Evolutionary conservation across 2,797 vertebrate species (phyloP), one percentile per base, ranked within the genome.

Genomic region (Galaxias olidus): DNA sequence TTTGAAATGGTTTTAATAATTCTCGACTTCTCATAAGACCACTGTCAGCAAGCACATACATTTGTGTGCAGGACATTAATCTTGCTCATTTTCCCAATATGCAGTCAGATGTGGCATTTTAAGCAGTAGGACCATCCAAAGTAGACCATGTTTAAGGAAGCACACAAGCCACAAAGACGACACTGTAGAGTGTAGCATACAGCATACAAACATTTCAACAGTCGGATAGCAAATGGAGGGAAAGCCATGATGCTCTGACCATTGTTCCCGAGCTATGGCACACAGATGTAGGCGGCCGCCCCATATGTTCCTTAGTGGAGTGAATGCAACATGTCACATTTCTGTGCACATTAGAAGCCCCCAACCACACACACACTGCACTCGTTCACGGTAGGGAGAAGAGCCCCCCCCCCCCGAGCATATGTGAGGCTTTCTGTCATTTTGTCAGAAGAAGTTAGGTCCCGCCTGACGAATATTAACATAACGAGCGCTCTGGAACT

Each of bases 321-420:
- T 56, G 71, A 65, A 85, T 86, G 72, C 73, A 72, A 77, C 75
- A 75, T 85, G 86, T 86, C 87, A 87, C 77, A 73, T 86, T 80
- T 68, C 68, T 66, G 73, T 63, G 50, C 73, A 58, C 67, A 74
- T 74, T 78, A 68, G 71, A 58, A 20, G 69, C 69, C 68, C 61
- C 71, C 76, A 72, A 75, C 76, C 57, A 54, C 57, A n/a, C 40
- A 54, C 76, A 74, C 72, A 73, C 74, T 78, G 57, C 66, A 48
- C 48, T 80, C 69, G 60, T 76, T 82, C 70, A 78, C 73, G 75
- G 77, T 79, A 79, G 59, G 75, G 71, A 56, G 63, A 71, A 63
- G 63, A 69, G 43, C 9, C 9, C 42, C 42, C 18, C 55, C 42
- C 14, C 40, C 66, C 78, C 56, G 51, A 82, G 75, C 53, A 11